These are phyloP conservation scores for Microctonus aethiopoides DNA, from an alignment of 2,888 invertebrate genomes.

Conservation along the genomic window DNA sequence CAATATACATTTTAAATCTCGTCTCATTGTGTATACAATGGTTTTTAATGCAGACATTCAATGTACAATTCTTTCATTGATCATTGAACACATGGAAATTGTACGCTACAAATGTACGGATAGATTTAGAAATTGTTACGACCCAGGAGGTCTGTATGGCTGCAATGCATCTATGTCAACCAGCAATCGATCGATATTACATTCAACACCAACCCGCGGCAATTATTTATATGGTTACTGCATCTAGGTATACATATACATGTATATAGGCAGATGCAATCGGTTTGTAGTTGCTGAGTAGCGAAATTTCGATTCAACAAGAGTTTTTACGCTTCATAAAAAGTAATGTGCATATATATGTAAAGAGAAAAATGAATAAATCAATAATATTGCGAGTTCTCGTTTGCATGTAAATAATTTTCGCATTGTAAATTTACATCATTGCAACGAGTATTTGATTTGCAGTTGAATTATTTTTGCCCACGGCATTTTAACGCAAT, in stretches of 20 bases:
- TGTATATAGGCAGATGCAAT: slow-evolving; percentile 33
- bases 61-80: background rate
- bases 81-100: background rate
- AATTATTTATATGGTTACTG: no score
- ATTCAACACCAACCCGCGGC: slow-evolving; percentile 33
- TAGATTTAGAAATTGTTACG: slow-evolving; percentile 13
- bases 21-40: background rate
- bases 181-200: slow-evolving; percentile 38
- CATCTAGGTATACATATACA: slow-evolving; percentile 20
- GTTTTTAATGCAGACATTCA: background rate
- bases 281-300: background rate
- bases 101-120: background rate
- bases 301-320: background rate
- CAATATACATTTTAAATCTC: background rate
- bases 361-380: background rate
- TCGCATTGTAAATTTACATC: no score
- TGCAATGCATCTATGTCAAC: slow-evolving; percentile 32
- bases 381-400: background rate
- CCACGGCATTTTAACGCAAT: no score
- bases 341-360: background rate
- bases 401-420: background rate
- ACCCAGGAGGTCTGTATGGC: background rate
- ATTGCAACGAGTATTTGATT: no score
- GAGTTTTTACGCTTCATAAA: background rate
- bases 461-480: no score